Conservation (phyloP, 2,888 invertebrate genomes). For the Chirona hameri region DNA sequence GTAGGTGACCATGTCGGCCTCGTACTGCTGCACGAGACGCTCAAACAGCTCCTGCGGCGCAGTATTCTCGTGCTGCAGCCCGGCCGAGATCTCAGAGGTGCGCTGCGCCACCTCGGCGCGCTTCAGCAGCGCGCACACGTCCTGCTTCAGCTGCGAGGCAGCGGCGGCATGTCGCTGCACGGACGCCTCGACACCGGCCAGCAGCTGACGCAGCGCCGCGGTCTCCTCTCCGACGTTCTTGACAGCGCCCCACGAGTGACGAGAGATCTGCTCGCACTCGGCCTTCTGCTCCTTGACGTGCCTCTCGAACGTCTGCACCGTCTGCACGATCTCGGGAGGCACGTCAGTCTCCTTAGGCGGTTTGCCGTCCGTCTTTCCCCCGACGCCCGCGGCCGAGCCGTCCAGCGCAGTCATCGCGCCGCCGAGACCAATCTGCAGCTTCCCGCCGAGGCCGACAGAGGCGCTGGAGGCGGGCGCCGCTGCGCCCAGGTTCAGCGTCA, state of each 20-base stretch:
- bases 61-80: slow-evolving; percentile 70
- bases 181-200: slow-evolving; percentile 60
- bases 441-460: not conserved
- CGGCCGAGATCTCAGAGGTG: slow-evolving; percentile 70
- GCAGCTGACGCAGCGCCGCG: slow-evolving; percentile 56
- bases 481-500: no score
- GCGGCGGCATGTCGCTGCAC: slow-evolving; percentile 59
- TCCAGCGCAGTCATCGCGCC: not conserved
- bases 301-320: slow-evolving; percentile 69
- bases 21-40: slow-evolving; percentile 64
- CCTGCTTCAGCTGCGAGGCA: slow-evolving; percentile 63
- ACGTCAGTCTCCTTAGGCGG: slow-evolving; percentile 62
- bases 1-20: slow-evolving; percentile 60
- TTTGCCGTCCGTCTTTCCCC: slow-evolving; percentile 47
- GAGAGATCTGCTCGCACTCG: slow-evolving; percentile 73
- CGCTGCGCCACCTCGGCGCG: slow-evolving; percentile 73
- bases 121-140: slow-evolving; percentile 60
- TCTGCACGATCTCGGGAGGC: slow-evolving; percentile 71
- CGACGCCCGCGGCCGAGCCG: not conserved
- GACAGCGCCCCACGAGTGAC: slow-evolving; percentile 62
- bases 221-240: slow-evolving; percentile 61
- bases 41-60: slow-evolving; percentile 68
- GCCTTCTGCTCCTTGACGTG: slow-evolving; percentile 82
- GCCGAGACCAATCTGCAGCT: not conserved
- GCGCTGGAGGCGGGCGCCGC: not conserved